Conservation (phyloP, 2,113 vertebrate species). For the Toxostoma redivivum region DNA sequence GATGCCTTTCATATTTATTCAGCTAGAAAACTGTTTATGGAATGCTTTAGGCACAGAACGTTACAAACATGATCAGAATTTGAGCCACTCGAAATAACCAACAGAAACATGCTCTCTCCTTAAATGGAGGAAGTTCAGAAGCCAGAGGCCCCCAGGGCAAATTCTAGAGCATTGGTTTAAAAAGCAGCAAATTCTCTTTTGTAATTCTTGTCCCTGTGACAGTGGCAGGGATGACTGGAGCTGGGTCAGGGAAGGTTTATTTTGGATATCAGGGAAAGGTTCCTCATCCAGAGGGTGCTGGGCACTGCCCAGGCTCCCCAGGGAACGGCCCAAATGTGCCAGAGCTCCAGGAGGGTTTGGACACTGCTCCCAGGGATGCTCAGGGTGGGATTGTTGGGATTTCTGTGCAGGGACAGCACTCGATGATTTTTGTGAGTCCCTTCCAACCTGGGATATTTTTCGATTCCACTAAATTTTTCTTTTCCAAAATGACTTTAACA, state of each 20-base stretch:
- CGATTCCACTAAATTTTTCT: rapidly evolving
- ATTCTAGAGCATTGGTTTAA: neutral
- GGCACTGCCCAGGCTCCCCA: neutral
- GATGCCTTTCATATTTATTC: slow-evolving; percentile 17
- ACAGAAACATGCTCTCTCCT: neutral
- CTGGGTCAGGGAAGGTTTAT: rapidly evolving
- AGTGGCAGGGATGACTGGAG: rapidly evolving
- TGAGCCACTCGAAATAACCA: neutral
- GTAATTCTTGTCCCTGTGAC: neutral
- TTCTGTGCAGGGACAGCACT: neutral
- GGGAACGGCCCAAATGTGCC: neutral
- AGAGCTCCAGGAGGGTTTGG: neutral
- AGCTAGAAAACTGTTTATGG: neutral
- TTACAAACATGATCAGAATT: neutral
- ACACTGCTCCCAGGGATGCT: rapidly evolving
- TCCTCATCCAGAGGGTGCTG: neutral
- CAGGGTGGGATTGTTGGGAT: neutral
- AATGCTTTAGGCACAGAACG: neutral
- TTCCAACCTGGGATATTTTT: neutral
- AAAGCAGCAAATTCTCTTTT: neutral
- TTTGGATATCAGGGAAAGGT: rapidly evolving
- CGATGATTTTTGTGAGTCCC: rapidly evolving
- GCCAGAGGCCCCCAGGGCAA: neutral
- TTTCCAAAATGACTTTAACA: neutral
- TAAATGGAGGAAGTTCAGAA: neutral